Conservation (phyloP, 35 echinoderm and acorn worm species). For the Amphiura filiformis region DNA sequence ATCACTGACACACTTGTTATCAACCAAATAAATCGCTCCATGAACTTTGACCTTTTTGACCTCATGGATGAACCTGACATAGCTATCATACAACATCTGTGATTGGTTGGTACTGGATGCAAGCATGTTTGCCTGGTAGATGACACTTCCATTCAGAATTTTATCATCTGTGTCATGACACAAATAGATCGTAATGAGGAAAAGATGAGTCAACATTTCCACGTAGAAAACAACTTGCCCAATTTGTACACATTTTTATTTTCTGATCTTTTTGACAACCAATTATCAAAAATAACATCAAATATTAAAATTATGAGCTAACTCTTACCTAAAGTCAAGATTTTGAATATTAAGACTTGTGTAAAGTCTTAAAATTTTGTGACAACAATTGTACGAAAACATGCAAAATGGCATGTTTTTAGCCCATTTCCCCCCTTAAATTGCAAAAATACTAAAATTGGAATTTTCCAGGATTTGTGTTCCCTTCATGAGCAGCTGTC, state of each 20-base stretch:
- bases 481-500: too few species aligned
- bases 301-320: too few species aligned
- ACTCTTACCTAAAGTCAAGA: too few species aligned
- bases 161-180: conserved; percentile 23
- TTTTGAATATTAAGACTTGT: background rate
- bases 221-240: too few species aligned
- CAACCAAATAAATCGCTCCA: conserved; percentile 23
- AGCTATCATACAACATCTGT: conserved; percentile 27
- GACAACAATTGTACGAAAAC: too few species aligned
- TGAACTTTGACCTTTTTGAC: conserved; percentile 32
- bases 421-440: too few species aligned
- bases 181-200: too few species aligned
- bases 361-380: too few species aligned
- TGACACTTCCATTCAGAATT: conserved; percentile 61
- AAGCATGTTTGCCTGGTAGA: conserved; percentile 47
- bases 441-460: too few species aligned
- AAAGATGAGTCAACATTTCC: background rate
- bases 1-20: conserved; percentile 35
- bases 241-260: background rate
- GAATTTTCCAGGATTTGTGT: too few species aligned
- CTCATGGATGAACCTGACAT: conserved; percentile 40
- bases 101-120: conserved; percentile 37
- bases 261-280: background rate
- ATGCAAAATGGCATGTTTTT: too few species aligned
- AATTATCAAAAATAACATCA: too few species aligned